Percentiles rank a stretch among this genome's conserved stretches.
These are phyloP conservation scores for Oryzias celebensis DNA, from an alignment of 2,113 vertebrate genomes.

Conservation along the genomic window DNA sequence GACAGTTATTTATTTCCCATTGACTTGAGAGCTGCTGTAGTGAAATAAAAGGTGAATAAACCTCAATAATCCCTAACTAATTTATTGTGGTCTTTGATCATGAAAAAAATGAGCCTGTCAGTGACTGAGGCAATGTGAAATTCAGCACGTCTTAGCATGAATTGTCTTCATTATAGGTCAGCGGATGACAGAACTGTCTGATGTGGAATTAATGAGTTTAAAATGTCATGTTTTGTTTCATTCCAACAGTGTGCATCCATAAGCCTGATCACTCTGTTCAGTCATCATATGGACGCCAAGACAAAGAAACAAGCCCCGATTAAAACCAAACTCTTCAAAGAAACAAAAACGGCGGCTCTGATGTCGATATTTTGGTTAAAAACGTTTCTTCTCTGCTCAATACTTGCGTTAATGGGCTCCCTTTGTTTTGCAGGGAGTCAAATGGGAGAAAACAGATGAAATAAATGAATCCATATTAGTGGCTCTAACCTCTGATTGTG, in stretches of 20 bases:
- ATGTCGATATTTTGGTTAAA: conserved; percentile 75
- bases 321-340: conserved; percentile 58
- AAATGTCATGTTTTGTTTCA: conserved; percentile 8
- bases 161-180: conserved; percentile 11
- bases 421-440: conserved; percentile 66
- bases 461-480: conserved; percentile 70
- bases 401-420: conserved; percentile 69
- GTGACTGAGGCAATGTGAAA: conserved; percentile 1
- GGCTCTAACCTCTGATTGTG: conserved; percentile 66
- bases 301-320: conserved; percentile 35
- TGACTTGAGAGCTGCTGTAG: conserved; percentile 2
- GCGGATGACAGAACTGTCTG: background rate
- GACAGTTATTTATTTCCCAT: conserved; percentile 21
- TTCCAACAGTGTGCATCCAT: conserved; percentile 17
- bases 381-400: conserved; percentile 66
- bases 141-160: background rate
- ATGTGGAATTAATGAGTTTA: conserved; percentile 14
- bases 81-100: background rate
- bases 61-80: background rate
- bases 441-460: conserved; percentile 63
- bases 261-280: conserved; percentile 18
- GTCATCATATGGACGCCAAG: conserved; percentile 47
- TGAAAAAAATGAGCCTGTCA: conserved; percentile 8
- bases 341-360: conserved; percentile 32
- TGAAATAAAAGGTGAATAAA: conserved; percentile 11